Evolutionary conservation across 2,797 vertebrate genomes (phyloP).

Genomic region (Chromis chromis): DNA sequence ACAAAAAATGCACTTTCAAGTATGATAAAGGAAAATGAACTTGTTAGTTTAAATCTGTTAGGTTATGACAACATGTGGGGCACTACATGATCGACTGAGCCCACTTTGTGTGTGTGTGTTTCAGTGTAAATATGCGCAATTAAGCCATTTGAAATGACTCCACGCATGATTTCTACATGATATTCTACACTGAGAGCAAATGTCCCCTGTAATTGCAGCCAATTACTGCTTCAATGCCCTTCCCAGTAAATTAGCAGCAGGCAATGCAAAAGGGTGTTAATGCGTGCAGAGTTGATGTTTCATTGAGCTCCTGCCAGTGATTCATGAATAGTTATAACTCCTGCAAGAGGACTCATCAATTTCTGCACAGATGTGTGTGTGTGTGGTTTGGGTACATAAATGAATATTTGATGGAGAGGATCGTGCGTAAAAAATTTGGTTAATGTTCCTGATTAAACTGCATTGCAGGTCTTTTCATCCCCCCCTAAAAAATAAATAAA

Average conservation of each 20-base stretch:
- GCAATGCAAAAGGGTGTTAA: slow-evolving; percentile 18
- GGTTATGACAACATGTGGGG: no score
- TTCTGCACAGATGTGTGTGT: background rate
- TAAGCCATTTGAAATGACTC: no score
- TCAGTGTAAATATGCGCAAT: no score
- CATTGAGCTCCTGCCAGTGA: slow-evolving; percentile 29
- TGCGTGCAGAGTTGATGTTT: slow-evolving; percentile 23
- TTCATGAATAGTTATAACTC: slow-evolving; percentile 36
- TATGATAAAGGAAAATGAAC: no score
- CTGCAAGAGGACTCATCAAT: background rate
- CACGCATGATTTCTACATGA: no score
- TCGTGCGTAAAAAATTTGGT: background rate
- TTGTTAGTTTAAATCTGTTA: no score
- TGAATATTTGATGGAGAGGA: background rate
- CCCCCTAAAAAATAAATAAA: background rate
- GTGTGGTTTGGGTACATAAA: background rate
- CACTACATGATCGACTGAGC: no score
- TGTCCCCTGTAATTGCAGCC: background rate
- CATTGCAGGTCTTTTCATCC: slow-evolving; percentile 61
- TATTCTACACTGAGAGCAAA: no score
- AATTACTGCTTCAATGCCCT: slow-evolving; percentile 9
- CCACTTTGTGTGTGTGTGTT: no score
- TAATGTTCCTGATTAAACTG: slow-evolving; percentile 45
- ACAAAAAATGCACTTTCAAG: background rate
- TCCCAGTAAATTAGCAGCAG: slow-evolving; percentile 15